Conservation (phyloP, 1,140 invertebrate genomes). For the Amyelois transitella region DNA sequence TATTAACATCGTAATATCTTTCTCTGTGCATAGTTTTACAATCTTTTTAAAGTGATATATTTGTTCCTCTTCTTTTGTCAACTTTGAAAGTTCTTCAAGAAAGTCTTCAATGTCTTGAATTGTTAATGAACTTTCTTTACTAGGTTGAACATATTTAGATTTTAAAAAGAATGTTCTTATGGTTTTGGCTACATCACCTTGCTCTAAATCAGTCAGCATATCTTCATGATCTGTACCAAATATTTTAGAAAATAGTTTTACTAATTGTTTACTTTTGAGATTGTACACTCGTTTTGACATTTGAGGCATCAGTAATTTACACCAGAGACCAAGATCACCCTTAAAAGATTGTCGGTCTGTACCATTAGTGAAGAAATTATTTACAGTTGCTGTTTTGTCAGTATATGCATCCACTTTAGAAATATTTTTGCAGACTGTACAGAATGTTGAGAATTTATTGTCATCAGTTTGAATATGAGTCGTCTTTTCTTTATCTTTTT, state of each 20-base stretch:
- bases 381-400: conserved; percentile 86
- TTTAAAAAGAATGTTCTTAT: conserved; percentile 86
- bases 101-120: conserved; percentile 87
- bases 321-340: conserved; percentile 88
- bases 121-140: conserved; percentile 81
- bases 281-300: conserved; percentile 91
- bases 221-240: conserved; percentile 83
- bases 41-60: conserved; percentile 83
- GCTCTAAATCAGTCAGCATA: conserved; percentile 90
- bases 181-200: conserved; percentile 93
- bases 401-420: conserved; percentile 85
- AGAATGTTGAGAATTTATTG: conserved; percentile 86
- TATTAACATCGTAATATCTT: conserved; percentile 91
- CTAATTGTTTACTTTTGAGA: conserved; percentile 91
- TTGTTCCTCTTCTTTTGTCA: conserved; percentile 93
- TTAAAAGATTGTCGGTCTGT: conserved; percentile 80
- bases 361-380: conserved; percentile 81
- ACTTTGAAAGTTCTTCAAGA: conserved; percentile 80
- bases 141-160: conserved; percentile 77
- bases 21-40: conserved; percentile 83
- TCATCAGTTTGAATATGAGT: conserved; percentile 71
- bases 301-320: conserved; percentile 88
- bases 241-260: conserved; percentile 91
- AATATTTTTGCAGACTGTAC: conserved; percentile 84
- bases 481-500: not conserved